These are phyloP conservation scores for Malurus cyaneus DNA, from an alignment of 2,113 vertebrate species.

Conservation along the genomic window DNA sequence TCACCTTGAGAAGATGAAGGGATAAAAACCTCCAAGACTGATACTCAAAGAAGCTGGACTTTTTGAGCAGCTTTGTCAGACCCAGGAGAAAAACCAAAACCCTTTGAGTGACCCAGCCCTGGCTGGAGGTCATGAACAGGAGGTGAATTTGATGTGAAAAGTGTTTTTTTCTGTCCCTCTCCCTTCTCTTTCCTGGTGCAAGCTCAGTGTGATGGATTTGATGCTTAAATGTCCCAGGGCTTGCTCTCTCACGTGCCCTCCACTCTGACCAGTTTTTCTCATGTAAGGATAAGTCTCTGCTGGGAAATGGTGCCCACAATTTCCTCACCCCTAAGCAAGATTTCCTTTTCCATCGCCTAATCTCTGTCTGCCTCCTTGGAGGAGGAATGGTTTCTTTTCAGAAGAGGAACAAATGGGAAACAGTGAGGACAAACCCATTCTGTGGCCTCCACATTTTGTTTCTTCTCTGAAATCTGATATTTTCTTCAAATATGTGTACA, in stretches of 20 bases:
- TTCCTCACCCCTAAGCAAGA: neutral
- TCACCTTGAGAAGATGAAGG: neutral
- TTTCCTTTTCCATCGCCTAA: neutral
- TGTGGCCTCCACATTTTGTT: neutral
- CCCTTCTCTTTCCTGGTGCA: neutral
- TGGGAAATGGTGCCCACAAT: neutral
- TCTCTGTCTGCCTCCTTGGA: neutral
- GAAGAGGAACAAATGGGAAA: neutral
- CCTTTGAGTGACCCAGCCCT: neutral
- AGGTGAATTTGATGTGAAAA: neutral
- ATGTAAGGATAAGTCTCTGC: neutral
- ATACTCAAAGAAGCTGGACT: neutral
- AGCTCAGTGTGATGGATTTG: neutral
- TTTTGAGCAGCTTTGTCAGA: neutral
- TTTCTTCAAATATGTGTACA: neutral
- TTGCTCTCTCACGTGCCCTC: neutral
- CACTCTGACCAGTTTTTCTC: neutral
- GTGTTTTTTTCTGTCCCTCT: neutral
- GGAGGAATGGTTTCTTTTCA: neutral
- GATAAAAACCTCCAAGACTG: neutral
- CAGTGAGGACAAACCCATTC: neutral
- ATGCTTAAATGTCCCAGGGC: neutral
- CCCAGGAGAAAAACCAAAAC: neutral
- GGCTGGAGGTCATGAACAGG: neutral
- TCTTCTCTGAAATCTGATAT: neutral